phyloP scores from a whole-genome alignment of 2,888 invertebrate genomes.

The Drosophila subquinaria region DNA sequence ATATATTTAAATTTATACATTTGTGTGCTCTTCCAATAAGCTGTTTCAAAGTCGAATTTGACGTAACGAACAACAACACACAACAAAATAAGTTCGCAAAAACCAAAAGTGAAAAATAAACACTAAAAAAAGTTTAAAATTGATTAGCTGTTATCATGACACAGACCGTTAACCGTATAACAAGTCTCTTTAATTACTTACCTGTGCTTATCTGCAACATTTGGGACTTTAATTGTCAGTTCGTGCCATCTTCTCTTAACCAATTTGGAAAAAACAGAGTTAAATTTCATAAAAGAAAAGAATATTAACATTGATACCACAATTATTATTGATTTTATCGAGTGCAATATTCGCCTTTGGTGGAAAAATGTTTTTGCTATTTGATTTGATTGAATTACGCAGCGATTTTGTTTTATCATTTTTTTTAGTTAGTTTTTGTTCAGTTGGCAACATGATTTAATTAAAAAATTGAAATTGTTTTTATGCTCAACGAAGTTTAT shows the following conservation, averaged over 20 bases:
- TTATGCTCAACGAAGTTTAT: conserved; percentile 53
- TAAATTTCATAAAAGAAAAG: background rate
- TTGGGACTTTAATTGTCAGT: conserved; percentile 32
- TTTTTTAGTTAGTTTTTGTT: conserved; percentile 14
- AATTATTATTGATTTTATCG: conserved; percentile 5
- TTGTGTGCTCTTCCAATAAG: conserved; percentile 15
- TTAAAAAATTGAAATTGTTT: conserved; percentile 67
- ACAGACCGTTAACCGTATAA: conserved; percentile 4
- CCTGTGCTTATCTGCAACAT: conserved; percentile 29
- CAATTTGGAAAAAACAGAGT: background rate
- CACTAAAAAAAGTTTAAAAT: conserved; percentile 5
- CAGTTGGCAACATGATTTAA: conserved; percentile 67
- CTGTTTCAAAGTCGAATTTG: conserved; percentile 1
- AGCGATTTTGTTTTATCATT: conserved; percentile 33
- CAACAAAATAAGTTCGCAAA: conserved; percentile 16
- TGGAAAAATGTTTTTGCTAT: conserved; percentile 42
- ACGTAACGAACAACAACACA: conserved; percentile 8
- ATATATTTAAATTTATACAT: background rate
- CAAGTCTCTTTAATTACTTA: conserved; percentile 41
- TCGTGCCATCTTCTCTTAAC: conserved; percentile 7
- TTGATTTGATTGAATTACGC: conserved; percentile 66
- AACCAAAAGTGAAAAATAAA: conserved; percentile 38
- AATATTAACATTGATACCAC: conserved; percentile 5
- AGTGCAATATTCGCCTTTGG: background rate
- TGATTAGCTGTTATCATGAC: conserved; percentile 25